Evolutionary conservation across 2,113 vertebrate genomes (phyloP), one percentile per base, ranked within the genome.

Genomic region (Sminthopsis crassicaudata): DNA sequence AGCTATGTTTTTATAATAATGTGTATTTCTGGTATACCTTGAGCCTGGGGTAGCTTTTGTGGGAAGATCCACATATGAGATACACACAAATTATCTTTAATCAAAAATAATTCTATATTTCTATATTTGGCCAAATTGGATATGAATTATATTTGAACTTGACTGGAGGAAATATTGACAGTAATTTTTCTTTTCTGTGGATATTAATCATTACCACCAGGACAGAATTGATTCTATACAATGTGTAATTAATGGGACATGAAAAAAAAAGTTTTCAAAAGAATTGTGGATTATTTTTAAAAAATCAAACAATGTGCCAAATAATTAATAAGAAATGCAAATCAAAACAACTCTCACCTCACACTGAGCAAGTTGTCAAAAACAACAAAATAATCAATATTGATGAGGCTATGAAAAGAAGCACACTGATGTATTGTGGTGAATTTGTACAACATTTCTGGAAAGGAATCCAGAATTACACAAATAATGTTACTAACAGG

Each of bases 171-270:
- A 84, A 42, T 23, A 42, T 42, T 84, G 67, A 84, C n/a, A 22
- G 1, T 42, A 42, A 27, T 3, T 53, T 48, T 91, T 55, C 53
- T 11, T 25, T 94, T 16, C 76, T 91, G 2, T 91, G 94, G 94
- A 84, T 84, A 42, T 84, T 42, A n/a, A 84, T 88, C 60, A 94
- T 90, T 95, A 54, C 42, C 52, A 8, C 36, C 53, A 88, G 22
- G 30, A 4, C 53, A 76, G 42, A 93, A 89, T n/a, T 93, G 84
- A 93, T 94, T 92, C 36, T 53, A 76, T 36, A 19, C 16, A 7
- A 91, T 94, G 92, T 46, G 93, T 53, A 94, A 95, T 52, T 90
- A 27, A 11, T 91, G 46, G 46, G 46, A 90, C 42, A 42, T 42
- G 67, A 84, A 84, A 1, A 84, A 84, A 84, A 84, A 22, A 23